phyloP scores from a whole-genome alignment of 1,140 invertebrate species.

The Anastatus disparis region DNA sequence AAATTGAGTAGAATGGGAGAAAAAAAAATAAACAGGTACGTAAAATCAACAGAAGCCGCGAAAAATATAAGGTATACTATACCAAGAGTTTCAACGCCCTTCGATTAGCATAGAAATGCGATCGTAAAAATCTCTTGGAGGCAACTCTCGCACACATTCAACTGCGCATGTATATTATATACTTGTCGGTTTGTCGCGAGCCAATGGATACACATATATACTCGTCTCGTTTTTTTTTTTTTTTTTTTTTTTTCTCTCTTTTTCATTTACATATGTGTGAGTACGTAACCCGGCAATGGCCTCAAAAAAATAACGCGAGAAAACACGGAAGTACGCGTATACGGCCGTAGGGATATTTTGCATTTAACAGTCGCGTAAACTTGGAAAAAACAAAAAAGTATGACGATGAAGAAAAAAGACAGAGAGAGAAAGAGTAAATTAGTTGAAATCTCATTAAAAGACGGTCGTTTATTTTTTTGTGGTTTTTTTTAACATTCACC shows the following conservation, averaged over 20 bases:
- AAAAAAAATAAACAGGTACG: no score
- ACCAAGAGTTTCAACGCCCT: conserved; percentile 22
- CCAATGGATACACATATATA: background rate
- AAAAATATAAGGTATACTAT: conserved; percentile 1
- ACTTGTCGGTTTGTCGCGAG: conserved; percentile 20
- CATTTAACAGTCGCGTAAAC: conserved; percentile 21
- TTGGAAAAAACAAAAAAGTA: background rate
- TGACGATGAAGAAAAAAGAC: no score
- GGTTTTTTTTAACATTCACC: background rate
- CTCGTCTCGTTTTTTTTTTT: background rate
- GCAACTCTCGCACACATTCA: conserved; percentile 3
- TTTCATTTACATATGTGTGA: no score
- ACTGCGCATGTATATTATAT: background rate
- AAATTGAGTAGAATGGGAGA: no score
- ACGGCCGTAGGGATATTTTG: conserved; percentile 17
- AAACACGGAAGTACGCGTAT: conserved; percentile 16
- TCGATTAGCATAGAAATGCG: conserved; percentile 36
- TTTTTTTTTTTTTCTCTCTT: conserved; percentile 19
- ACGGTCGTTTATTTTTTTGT: no score
- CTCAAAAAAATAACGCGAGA: conserved; percentile 17
- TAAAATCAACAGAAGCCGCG: conserved; percentile 9
- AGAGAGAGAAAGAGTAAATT: conserved; percentile 12
- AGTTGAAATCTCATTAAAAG: conserved; percentile 6
- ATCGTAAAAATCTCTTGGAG: conserved; percentile 26
- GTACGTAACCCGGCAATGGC: background rate